Base-by-base conservation (phyloP, 2,113 vertebrate genomes). In the Cyanoramphus novaezelandiae region DNA sequence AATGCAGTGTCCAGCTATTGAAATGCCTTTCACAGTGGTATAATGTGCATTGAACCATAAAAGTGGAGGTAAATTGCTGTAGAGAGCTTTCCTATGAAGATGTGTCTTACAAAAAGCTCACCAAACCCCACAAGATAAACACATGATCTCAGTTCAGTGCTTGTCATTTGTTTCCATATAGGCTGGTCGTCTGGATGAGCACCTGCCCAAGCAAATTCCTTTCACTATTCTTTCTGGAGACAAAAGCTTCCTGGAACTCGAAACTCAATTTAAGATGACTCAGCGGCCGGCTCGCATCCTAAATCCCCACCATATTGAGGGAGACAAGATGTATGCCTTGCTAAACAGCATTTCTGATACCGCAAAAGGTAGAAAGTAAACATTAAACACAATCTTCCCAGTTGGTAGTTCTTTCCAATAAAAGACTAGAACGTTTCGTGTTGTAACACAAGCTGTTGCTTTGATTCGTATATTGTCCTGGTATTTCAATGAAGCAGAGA, bases 301-400 rank as follows among this genome's bases (percentile, higher is more conserved):
- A 53, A 98, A 98, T 82, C 98, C 98, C 89, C 98, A 98, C 79
- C 97, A 98, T 68, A 93, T 98, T 64, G 98, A 98, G 84, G 98
- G 98, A 94, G 98, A 98, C 67, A 96, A 98, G 97, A 98, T 98
- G 97, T 98, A 96, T 97, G 98, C 98, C 93, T 97, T 98, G 96
- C 96, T 98, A 94, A 98, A 98, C 96, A 98, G 98, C 97, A 98
- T 98, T 97, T 98, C 98, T 47, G 98, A 98, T 93, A 97, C 97
- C 31, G 96, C 97, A 75, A 98, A 98, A 98, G 98, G 98, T 98
- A 98, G 92, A 94, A 84, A 86, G 46, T 82, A 83, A 97, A 82
- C 71, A 46, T 65, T 80, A 70, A 78, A 90, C 69, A 50, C 20
- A 53, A 8, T 81, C 14, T 74, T 79, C 37, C 88, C 78, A 83